Evolutionary conservation across 1,140 invertebrate genomes (phyloP), one percentile per base, ranked within the genome.

Genomic region (Drosophila varians): DNA sequence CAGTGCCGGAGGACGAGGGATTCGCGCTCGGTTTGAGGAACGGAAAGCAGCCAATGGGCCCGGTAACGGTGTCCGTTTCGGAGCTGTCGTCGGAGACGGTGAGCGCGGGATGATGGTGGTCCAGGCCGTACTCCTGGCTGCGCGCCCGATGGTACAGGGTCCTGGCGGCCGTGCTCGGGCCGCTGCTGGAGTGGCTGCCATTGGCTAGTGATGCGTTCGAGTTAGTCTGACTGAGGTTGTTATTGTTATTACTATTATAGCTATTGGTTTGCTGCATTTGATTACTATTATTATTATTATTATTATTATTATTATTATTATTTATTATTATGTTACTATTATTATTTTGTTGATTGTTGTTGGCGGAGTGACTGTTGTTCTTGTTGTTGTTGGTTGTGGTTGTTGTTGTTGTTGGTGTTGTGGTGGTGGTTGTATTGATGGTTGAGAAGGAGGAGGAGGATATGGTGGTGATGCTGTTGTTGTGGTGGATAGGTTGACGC

Each of bases 1-100:
- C 34, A 3, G 45, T 47, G 5, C 31, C 28, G 0, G 74, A 14
- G 2, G 52, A 36, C 12, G 12, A 16, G n/a, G 14, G n/a, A 12
- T 56, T 23, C 4, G 49, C 46, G 0, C 14, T 16, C 4, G 68
- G 46, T 18, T 74, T 76, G 21, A 82, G 65, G 21, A 90, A 90
- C 16, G 49, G 74, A 53, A 90, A 90, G 42, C 89, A 90, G 5
- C 89, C 89, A 0, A 72, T 70, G 2, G 82, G 82, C 0, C 72
- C 75, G 0, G 89, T 87, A 2, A 74, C 25, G 0, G 72, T 57
- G 6, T 90, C 86, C 36, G 58, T 70, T 14, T 90, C 89, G 5
- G 77, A 74, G 48, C 78, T 74, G 18, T 87, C 75, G 19, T 83
- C 74, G 1, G 74, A 74, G 0, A 72, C 31, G 25, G 64, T 9